phyloP scores from a whole-genome alignment of 2,113 vertebrate species.

The Pycnonotus jocosus region DNA sequence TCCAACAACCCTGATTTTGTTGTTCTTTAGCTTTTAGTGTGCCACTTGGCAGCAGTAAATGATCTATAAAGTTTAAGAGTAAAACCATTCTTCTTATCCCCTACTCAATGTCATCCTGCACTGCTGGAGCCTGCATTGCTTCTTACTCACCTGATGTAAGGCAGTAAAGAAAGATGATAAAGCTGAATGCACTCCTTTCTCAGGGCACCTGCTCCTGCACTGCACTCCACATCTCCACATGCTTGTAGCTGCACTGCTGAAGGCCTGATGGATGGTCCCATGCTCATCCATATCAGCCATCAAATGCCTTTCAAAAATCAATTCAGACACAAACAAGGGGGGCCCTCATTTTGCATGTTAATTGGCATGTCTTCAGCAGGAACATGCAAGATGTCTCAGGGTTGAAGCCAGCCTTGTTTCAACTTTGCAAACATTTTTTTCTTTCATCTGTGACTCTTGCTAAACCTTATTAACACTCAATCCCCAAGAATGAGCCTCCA shows the following conservation, averaged over 20 bases:
- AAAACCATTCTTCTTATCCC: neutral
- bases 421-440: neutral
- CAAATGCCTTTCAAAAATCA: neutral
- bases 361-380: neutral
- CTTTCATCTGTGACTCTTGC: neutral
- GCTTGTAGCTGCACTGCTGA: neutral
- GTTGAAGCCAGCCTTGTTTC: neutral
- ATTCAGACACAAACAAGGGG: neutral
- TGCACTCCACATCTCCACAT: neutral
- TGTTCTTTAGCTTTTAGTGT: neutral
- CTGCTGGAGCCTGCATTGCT: neutral
- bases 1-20: neutral
- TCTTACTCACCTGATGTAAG: neutral
- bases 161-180: neutral
- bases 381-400: neutral
- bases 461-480: neutral
- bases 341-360: rapidly evolving
- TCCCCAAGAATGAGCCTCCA: neutral
- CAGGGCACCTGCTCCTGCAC: neutral
- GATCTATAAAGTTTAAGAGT: neutral
- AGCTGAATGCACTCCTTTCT: neutral
- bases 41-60: neutral
- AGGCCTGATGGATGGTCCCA: neutral
- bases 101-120: neutral
- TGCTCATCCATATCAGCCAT: neutral